Conservation (phyloP, 2,797 vertebrate genomes). For the Rousettus madagascariensis region DNA sequence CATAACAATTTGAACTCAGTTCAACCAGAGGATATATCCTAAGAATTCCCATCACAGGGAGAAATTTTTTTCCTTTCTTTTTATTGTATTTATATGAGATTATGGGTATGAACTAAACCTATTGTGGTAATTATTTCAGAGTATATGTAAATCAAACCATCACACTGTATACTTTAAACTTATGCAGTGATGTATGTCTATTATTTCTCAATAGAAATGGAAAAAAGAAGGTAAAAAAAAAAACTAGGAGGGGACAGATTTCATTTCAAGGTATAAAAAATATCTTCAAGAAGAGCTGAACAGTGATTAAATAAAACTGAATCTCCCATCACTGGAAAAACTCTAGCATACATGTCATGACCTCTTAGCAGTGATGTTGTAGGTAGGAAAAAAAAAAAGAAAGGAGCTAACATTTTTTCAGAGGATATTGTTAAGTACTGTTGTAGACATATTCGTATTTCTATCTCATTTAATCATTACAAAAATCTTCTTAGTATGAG, state of each 20-base stretch:
- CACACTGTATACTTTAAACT: not conserved
- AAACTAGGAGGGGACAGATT: not conserved
- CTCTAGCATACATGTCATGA: not conserved
- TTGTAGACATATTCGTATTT: not conserved
- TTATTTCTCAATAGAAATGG: not conserved
- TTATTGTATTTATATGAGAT: not conserved
- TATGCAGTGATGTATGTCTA: not conserved
- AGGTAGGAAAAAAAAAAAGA: conserved; percentile 21
- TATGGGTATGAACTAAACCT: not conserved
- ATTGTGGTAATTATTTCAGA: not conserved
- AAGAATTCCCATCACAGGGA: not conserved
- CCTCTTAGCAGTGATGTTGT: not conserved
- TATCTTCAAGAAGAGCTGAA: not conserved
- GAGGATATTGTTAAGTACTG: not conserved
- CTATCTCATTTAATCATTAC: not conserved
- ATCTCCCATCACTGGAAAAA: not conserved
- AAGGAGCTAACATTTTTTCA: not conserved
- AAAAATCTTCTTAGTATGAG: not conserved
- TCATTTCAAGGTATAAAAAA: not conserved
- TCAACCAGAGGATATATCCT: not conserved
- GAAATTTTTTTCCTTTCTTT: not conserved
- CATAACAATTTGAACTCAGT: not conserved
- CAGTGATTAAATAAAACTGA: not conserved
- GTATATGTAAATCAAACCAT: not conserved
- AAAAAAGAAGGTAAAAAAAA: not conserved